Conservation (phyloP, 2,888 invertebrate species). For the Chymomyza procnemis region DNA sequence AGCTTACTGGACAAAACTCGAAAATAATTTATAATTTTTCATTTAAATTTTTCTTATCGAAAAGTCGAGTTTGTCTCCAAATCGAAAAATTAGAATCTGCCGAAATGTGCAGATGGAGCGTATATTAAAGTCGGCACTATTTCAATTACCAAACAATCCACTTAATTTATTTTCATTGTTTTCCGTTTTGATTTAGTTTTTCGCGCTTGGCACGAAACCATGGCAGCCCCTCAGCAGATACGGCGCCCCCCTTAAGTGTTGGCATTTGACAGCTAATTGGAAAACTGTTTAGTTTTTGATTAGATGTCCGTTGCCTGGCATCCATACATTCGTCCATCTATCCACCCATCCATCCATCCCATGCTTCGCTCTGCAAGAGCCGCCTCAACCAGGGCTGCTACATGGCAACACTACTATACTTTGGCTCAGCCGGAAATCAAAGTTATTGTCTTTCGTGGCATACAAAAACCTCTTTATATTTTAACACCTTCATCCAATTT, state of each 20-base stretch:
- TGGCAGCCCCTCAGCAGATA: neutral
- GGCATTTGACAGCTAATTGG: conserved; percentile 58
- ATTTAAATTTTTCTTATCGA: too few species aligned
- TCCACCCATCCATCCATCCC: too few species aligned
- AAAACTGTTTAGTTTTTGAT: conserved; percentile 15
- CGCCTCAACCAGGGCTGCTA: neutral
- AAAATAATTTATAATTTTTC: too few species aligned
- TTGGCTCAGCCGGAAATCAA: conserved; percentile 3
- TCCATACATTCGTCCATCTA: too few species aligned
- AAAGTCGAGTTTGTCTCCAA: too few species aligned
- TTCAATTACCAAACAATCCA: too few species aligned
- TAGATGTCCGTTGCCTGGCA: neutral
- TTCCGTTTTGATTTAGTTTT: neutral
- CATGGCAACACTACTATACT: neutral
- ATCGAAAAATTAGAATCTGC: too few species aligned
- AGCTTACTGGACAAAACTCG: too few species aligned
- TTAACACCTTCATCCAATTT: conserved; percentile 78
- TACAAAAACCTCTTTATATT: conserved; percentile 60
- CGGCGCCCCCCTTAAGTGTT: conserved; percentile 41
- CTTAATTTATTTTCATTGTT: too few species aligned
- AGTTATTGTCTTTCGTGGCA: neutral
- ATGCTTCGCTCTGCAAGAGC: neutral
- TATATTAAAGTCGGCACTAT: too few species aligned
- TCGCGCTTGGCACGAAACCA: neutral
- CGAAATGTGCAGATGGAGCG: too few species aligned